These are phyloP conservation scores for Ylistrum balloti DNA, from an alignment of 1,140 invertebrate genomes.

Conservation along the genomic window DNA sequence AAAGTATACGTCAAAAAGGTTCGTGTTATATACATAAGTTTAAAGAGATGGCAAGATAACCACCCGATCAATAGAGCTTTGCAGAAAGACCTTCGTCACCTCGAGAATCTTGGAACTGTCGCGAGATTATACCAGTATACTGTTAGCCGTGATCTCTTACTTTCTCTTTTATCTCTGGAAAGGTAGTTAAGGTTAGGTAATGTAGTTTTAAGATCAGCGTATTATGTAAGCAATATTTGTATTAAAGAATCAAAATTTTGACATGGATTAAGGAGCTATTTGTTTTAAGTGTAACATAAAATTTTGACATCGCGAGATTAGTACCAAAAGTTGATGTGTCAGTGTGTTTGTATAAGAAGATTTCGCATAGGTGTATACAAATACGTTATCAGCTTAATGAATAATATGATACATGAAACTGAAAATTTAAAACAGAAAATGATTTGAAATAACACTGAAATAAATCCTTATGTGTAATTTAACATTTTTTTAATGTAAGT, in stretches of 20 bases:
- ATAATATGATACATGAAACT: neutral
- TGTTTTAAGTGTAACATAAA: constrained; percentile 21
- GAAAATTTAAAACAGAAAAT: neutral
- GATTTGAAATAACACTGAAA: neutral
- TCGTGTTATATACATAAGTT: neutral
- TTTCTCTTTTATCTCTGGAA: neutral
- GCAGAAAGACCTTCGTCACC: neutral
- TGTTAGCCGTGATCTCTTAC: neutral
- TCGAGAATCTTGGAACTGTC: neutral
- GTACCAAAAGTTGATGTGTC: neutral
- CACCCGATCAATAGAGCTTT: neutral
- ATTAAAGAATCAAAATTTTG: constrained; percentile 30
- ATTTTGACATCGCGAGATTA: constrained; percentile 2
- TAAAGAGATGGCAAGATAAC: neutral
- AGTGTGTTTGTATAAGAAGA: neutral
- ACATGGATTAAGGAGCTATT: constrained; percentile 26
- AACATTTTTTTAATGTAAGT: too few relatives aligned
- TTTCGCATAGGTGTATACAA: too few relatives aligned
- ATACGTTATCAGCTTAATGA: too few relatives aligned
- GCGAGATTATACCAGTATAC: neutral
- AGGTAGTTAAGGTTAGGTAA: neutral
- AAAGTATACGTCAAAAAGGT: constrained; percentile 26
- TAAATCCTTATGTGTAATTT: neutral
- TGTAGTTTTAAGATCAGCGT: neutral
- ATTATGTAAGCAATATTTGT: constrained; percentile 40